phyloP scores from a whole-genome alignment of 2,888 invertebrate species.

The Ichneumoninae sp. region DNA sequence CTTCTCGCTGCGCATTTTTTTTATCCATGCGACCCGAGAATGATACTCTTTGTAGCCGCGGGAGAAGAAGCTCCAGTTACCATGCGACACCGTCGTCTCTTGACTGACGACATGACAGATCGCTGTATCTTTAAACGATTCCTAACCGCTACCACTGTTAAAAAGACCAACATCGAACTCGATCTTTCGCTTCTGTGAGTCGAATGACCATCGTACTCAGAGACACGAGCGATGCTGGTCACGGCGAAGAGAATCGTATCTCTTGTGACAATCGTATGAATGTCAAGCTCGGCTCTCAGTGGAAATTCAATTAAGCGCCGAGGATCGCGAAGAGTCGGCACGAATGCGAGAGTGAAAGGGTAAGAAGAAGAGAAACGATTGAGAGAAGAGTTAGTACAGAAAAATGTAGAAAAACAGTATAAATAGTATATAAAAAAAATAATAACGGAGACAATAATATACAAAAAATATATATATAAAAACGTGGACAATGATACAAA shows the following conservation, averaged over 20 bases:
- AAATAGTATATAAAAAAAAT: background rate
- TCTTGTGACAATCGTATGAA: constrained; percentile 52
- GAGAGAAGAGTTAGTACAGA: background rate
- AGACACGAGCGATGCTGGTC: constrained; percentile 47
- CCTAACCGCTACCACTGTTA: constrained; percentile 54
- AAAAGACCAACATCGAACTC: constrained; percentile 43
- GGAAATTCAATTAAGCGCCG: constrained; percentile 56
- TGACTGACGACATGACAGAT: constrained; percentile 64
- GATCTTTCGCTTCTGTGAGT: constrained; percentile 46
- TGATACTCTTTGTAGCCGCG: constrained; percentile 59
- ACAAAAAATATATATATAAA: background rate
- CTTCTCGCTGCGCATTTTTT: constrained; percentile 28
- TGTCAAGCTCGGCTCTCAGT: constrained; percentile 41
- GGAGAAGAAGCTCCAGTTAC: constrained; percentile 51
- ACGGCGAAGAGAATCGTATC: constrained; percentile 68
- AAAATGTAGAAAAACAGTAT: background rate
- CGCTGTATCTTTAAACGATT: constrained; percentile 65
- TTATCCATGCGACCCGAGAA: constrained; percentile 36
- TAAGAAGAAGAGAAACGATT: constrained; percentile 7
- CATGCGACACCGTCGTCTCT: constrained; percentile 33
- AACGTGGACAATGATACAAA: too few relatives aligned
- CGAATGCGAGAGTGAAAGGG: constrained; percentile 31
- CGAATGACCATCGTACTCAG: constrained; percentile 52
- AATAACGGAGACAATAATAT: background rate
- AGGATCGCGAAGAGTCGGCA: constrained; percentile 37